These are phyloP conservation scores for Xanthostigma xanthostigma DNA, from an alignment of 2,888 invertebrate genomes.

Conservation along the genomic window DNA sequence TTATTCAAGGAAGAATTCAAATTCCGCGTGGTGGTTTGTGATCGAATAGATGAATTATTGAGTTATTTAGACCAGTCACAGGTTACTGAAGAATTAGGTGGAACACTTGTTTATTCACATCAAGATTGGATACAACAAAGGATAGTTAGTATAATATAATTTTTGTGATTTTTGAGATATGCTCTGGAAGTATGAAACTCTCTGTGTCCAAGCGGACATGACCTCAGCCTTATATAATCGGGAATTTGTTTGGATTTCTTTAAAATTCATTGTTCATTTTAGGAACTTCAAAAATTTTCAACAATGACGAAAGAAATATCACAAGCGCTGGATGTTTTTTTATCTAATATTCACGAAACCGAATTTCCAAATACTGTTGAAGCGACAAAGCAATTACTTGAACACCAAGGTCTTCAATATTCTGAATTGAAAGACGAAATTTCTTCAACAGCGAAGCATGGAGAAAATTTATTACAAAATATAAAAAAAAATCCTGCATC, in stretches of 20 bases:
- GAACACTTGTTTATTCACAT: conserved; percentile 78
- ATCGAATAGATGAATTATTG: conserved; percentile 70
- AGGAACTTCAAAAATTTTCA: conserved; percentile 93
- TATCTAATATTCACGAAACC: conserved; percentile 74
- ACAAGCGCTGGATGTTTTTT: conserved; percentile 70
- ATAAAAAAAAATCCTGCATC: conserved; percentile 40
- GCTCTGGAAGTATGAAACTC: too few species aligned
- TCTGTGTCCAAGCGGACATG: too few species aligned
- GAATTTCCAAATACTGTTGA: conserved; percentile 91
- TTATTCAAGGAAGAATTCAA: conserved; percentile 84
- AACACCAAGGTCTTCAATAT: conserved; percentile 62
- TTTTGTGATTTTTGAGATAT: not conserved
- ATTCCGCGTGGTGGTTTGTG: conserved; percentile 78
- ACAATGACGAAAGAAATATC: conserved; percentile 83
- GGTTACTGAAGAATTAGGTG: conserved; percentile 80
- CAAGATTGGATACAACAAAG: conserved; percentile 94
- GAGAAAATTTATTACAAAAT: conserved; percentile 68
- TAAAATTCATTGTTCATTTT: conserved; percentile 23
- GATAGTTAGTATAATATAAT: conserved; percentile 49
- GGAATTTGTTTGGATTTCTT: too few species aligned
- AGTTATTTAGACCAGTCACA: conserved; percentile 72
- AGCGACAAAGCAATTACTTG: conserved; percentile 74
- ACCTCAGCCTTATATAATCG: too few species aligned
- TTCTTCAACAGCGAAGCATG: conserved; percentile 72
- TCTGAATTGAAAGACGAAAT: conserved; percentile 70